Evolutionary conservation across 92 coral and sea anemone genomes (phyloP), one percentile per base, ranked within the genome.

Genomic region (Scolanthus callimorphus): DNA sequence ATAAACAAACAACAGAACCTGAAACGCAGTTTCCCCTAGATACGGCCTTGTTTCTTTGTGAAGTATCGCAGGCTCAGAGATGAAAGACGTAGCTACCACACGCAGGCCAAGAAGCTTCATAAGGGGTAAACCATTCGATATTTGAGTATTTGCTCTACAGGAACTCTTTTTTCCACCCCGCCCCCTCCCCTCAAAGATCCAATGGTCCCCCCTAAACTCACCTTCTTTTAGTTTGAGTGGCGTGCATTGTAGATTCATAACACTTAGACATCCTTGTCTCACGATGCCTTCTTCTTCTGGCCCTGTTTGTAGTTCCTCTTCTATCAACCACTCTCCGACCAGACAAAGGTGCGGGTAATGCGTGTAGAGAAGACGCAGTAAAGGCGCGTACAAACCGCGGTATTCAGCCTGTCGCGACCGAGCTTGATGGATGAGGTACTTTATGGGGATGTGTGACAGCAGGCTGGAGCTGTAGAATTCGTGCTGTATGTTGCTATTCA

Each of bases 311-410:
- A 55, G 64, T 19, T 91, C 85, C 50, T 91, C 97, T 52, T 91
- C 96, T 2, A 70, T 67, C 26, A 91, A 76, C 97, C 97, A 91
- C 52, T 91, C 97, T 45, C 85, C 97, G 38, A 91, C 95, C 52
- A 87, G 82, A 63, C 97, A 91, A 31, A 91, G 77, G 65, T 91
- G 97, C 0, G 97, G 97, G 53, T 86, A 86, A 51, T 91, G 90
- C 0, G 84, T 69, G 59, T 74, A 84, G 3, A 91, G 70, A 31
- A 86, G 88, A 23, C 92, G 86, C 54, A 91, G 68, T 31, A 91
- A 58, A 27, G 97, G 95, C 12, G 95, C 90, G 19, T 91, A 86
- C 31, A 91, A 70, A 13, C 95, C 97, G 19, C 85, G 77, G 63
- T 76, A 86, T 51, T 91, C 90, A 20, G 72, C 81, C 52, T 77